Evolutionary conservation across 2,888 invertebrate genomes (phyloP), one percentile per base, ranked within the genome.

Genomic region (Myathropa florea): DNA sequence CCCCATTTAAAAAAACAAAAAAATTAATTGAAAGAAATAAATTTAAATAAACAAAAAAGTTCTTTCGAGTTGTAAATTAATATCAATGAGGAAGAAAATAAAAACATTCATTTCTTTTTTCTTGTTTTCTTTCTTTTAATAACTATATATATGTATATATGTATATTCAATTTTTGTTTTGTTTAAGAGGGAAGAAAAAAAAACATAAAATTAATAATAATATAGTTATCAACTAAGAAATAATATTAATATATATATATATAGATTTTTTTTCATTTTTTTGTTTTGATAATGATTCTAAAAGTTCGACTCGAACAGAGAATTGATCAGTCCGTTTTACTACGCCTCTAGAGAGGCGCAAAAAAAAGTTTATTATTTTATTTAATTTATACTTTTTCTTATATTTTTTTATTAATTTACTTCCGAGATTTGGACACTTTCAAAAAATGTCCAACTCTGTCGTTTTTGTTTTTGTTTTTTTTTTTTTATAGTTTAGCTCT

Each of bases 301-400:
- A 87, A 87, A 87, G 83, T 83, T 87, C 83, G 87, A 87, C 87
- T 87, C 83, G 79, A 87, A 87, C 87, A 87, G 87, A 87, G 87
- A 87, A 80, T 85, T 88, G 88, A 81, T 88, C 88, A 88, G 88
- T 88, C 88, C 88, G 83, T 88, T 86, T 78, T 81, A 88, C 88
- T 88, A 79, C 88, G 88, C 86, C 88, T 88, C 86, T 87, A 80
- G 76, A 76, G 83, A 79, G 87, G 76, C 79, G 87, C 79, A 70
- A 57, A 57, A 68, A 55, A 53, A 72, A 26, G 46, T 86, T 70
- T 30, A 24, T 73, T 80, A 36, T 33, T 71, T 79, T 65, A 36
- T 78, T 61, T 67, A 65, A 24, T 75, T 30, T 60, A 55, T 30
- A 33, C 68, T 80, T 68, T n/a, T 59, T 72, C 23, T 61, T 64